phyloP scores from a whole-genome alignment of 53 echinoderm and acorn worm species.

The Mesocentrotus franciscanus region DNA sequence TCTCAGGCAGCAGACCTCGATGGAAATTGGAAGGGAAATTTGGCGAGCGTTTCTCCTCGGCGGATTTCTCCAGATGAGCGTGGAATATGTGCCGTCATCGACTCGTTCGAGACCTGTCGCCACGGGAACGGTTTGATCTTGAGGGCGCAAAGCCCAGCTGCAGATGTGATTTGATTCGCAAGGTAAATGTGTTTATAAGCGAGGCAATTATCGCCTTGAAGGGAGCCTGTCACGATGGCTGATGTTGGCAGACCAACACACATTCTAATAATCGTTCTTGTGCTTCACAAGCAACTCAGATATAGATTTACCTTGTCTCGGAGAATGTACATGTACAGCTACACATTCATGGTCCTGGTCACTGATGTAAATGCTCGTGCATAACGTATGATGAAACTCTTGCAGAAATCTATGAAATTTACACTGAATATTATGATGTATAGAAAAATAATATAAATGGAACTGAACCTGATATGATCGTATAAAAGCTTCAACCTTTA shows the following conservation, averaged over 20 bases:
- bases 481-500: neutral
- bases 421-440: neutral
- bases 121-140: conserved; percentile 39
- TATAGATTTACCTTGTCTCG: neutral
- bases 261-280: neutral
- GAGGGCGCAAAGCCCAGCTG: conserved; percentile 39
- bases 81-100: neutral
- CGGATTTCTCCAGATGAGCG: conserved; percentile 22
- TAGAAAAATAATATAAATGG: neutral
- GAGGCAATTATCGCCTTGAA: conserved; percentile 28
- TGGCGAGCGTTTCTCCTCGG: neutral
- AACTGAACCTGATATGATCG: neutral
- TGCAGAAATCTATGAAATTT: neutral
- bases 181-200: conserved; percentile 57
- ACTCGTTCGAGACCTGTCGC: neutral
- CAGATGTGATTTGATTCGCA: conserved; percentile 28
- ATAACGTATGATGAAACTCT: neutral
- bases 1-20: neutral
- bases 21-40: conserved; percentile 46
- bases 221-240: conserved; percentile 34
- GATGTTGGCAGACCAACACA: conserved; percentile 5
- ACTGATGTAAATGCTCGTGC: no score
- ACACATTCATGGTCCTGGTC: neutral
- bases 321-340: neutral
- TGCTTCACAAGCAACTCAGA: neutral